Conservation (phyloP, 2,797 vertebrate species). For the Cygnus olor region DNA sequence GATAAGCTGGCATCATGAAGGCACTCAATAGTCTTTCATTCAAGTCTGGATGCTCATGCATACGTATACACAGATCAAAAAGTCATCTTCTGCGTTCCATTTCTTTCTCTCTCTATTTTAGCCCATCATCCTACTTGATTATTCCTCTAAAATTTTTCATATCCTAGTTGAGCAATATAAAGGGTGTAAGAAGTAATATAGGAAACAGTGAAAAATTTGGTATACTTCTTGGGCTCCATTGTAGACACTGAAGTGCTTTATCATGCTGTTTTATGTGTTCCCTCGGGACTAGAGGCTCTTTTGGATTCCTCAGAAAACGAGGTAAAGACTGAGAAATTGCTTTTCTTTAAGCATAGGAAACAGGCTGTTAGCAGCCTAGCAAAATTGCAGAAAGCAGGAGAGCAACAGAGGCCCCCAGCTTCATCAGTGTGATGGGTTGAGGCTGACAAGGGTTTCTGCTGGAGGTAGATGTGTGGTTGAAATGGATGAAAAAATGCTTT, state of each 20-base stretch:
- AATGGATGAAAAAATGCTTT: neutral
- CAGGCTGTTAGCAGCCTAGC: neutral
- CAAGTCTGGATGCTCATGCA: neutral
- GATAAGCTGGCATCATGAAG: neutral
- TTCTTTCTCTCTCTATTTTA: neutral
- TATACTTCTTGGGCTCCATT: neutral
- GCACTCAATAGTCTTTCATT: neutral
- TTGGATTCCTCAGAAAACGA: neutral
- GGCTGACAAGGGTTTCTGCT: neutral
- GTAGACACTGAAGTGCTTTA: neutral
- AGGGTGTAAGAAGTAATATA: neutral
- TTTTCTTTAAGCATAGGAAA: neutral
- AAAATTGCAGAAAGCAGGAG: neutral
- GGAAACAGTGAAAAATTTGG: neutral
- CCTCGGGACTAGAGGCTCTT: neutral
- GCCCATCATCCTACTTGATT: neutral
- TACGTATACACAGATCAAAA: neutral
- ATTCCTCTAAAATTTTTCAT: neutral
- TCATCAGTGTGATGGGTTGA: neutral
- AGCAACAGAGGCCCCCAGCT: neutral
- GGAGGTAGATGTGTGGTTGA: neutral
- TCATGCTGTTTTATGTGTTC: neutral
- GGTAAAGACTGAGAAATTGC: neutral
- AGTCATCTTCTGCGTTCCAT: neutral
- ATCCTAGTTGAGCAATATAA: fast-evolving